Evolutionary conservation across 2,113 vertebrate genomes (phyloP).

Genomic region (Colius striatus): DNA sequence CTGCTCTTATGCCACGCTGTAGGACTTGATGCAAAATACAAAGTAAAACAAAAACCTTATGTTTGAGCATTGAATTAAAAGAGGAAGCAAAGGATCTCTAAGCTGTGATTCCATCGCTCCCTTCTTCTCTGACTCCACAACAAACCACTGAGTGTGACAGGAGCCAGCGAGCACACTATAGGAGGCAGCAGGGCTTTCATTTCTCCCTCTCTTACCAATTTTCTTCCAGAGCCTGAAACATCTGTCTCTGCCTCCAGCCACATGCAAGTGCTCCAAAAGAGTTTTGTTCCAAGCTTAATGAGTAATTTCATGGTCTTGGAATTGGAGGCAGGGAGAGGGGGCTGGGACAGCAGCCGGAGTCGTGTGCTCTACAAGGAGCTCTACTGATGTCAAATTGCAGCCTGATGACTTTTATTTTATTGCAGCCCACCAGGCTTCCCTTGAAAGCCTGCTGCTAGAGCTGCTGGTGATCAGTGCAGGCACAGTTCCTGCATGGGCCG

Average conservation of each 20-base stretch:
- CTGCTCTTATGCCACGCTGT: neutral
- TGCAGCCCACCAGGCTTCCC: conserved; percentile 22
- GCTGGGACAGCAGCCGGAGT: neutral
- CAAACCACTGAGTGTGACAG: neutral
- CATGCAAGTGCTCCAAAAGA: conserved; percentile 29
- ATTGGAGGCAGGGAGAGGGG: neutral
- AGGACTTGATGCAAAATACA: neutral
- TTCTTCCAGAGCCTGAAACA: conserved; percentile 16
- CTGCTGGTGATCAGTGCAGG: neutral
- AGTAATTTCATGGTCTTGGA: conserved; percentile 54
- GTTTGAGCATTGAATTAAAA: neutral
- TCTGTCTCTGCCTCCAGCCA: conserved; percentile 54
- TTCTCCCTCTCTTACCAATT: conserved; percentile 2
- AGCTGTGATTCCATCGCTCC: neutral
- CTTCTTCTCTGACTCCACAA: neutral
- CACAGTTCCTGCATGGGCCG: neutral
- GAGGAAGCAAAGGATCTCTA: neutral
- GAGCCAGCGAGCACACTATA: neutral
- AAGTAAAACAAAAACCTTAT: neutral
- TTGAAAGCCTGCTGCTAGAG: neutral
- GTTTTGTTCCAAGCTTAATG: conserved; percentile 60
- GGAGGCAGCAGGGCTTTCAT: conserved; percentile 2
- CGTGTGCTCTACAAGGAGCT: neutral
- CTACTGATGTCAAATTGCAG: neutral
- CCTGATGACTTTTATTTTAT: conserved; percentile 13